phyloP scores from a whole-genome alignment of 1,140 invertebrate species.

The Proctacanthus coquilletti region DNA sequence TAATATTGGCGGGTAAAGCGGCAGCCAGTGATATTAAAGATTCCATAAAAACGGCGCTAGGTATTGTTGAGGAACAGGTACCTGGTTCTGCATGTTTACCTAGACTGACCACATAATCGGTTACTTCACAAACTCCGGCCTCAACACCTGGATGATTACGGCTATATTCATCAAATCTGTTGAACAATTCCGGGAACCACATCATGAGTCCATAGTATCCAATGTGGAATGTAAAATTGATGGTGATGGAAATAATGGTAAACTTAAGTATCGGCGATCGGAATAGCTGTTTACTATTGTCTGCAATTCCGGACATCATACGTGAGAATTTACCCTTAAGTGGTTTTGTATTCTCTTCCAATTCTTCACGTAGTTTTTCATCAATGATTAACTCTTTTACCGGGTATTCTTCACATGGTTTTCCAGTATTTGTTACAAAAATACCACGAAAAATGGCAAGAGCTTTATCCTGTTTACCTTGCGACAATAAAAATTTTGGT shows the following conservation, averaged over 20 bases:
- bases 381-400: constrained; percentile 61
- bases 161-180: constrained; percentile 65
- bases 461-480: constrained; percentile 60
- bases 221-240: constrained; percentile 80
- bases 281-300: constrained; percentile 67
- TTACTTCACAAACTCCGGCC: constrained; percentile 61
- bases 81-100: constrained; percentile 40
- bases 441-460: constrained; percentile 63
- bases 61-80: constrained; percentile 53
- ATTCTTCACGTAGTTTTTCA: constrained; percentile 33
- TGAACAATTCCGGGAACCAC: constrained; percentile 83
- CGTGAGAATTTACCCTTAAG: constrained; percentile 44
- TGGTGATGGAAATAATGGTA: constrained; percentile 66
- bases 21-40: constrained; percentile 72
- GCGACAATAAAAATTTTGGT: constrained; percentile 71
- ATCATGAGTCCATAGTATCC: constrained; percentile 81
- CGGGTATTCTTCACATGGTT: constrained; percentile 52
- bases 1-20: constrained; percentile 67
- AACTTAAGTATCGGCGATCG: constrained; percentile 62
- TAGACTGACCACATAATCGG: constrained; percentile 50
- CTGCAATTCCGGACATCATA: constrained; percentile 57
- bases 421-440: constrained; percentile 64
- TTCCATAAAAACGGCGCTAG: constrained; percentile 63
- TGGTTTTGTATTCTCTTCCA: constrained; percentile 36
- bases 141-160: constrained; percentile 38